Evolutionary conservation across 2,888 invertebrate species (phyloP).

Genomic region (Nephrocerus scutellatus): DNA sequence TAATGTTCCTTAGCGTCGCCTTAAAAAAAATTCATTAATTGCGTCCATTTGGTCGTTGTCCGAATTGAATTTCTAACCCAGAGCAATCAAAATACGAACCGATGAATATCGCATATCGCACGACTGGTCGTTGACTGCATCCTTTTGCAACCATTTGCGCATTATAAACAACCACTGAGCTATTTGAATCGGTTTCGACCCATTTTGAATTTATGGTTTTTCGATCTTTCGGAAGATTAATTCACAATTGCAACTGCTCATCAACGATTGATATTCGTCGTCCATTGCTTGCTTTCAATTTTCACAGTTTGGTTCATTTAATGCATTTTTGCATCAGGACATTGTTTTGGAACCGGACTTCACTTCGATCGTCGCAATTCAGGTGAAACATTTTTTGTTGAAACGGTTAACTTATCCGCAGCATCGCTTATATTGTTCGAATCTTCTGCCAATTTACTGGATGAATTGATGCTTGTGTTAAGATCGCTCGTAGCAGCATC

Average conservation of each 20-base stretch:
- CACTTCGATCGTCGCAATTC: too few relatives aligned
- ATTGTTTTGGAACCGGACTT: too few relatives aligned
- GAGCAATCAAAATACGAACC: too few relatives aligned
- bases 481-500: neutral
- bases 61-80: too few relatives aligned
- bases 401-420: too few relatives aligned
- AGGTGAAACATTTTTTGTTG: too few relatives aligned
- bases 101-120: constrained; percentile 20
- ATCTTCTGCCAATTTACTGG: too few relatives aligned
- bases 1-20: constrained; percentile 7
- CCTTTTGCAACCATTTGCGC: constrained; percentile 27
- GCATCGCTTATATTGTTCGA: too few relatives aligned
- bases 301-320: neutral
- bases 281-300: constrained; percentile 4
- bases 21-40: constrained; percentile 8
- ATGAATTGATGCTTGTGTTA: too few relatives aligned
- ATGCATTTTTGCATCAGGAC: neutral
- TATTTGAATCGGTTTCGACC: constrained; percentile 22
- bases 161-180: constrained; percentile 16
- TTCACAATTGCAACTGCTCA: constrained; percentile 22
- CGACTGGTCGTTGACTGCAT: constrained; percentile 19
- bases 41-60: constrained; percentile 10
- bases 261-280: constrained; percentile 23
- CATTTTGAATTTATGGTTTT: constrained; percentile 25
- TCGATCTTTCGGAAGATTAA: constrained; percentile 20